Evolutionary conservation across 2,888 invertebrate species (phyloP).

Genomic region (Diogma glabrata): DNA sequence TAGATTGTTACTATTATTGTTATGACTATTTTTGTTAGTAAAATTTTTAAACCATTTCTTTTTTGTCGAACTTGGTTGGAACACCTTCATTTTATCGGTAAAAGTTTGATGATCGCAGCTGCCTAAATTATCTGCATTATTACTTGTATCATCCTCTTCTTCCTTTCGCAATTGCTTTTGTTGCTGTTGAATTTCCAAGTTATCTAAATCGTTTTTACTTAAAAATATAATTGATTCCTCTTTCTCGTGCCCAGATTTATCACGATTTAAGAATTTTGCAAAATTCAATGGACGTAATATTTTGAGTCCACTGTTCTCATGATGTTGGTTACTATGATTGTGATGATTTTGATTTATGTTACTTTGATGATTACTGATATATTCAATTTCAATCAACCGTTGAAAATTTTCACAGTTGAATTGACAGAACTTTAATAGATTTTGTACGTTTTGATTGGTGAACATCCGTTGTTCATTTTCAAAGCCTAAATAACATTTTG

Average conservation of each 20-base stretch:
- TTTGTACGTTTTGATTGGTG: conserved; percentile 35
- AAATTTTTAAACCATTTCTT: conserved; percentile 57
- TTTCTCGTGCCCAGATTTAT: conserved; percentile 42
- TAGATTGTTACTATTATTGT: not conserved
- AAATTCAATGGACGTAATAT: conserved; percentile 39
- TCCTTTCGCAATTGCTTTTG: conserved; percentile 31
- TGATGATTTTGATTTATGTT: no score
- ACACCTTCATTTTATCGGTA: conserved; percentile 36
- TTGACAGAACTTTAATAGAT: conserved; percentile 35
- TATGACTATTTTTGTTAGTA: conserved; percentile 30
- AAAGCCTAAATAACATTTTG: conserved; percentile 33
- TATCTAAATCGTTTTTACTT: conserved; percentile 52
- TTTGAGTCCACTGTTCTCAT: conserved; percentile 35
- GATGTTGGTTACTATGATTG: not conserved
- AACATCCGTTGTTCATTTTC: conserved; percentile 36
- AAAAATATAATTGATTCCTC: conserved; percentile 56
- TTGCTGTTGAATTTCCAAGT: conserved; percentile 45
- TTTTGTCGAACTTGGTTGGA: conserved; percentile 39
- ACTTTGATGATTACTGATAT: no score
- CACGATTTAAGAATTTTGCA: conserved; percentile 32
- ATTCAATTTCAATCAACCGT: conserved; percentile 32
- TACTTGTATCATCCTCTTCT: conserved; percentile 26
- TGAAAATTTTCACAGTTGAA: conserved; percentile 35
- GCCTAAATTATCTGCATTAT: conserved; percentile 26
- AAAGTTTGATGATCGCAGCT: conserved; percentile 5